Evolutionary conservation across 2,888 invertebrate species (phyloP).

Genomic region (Tetragonula carbonaria): DNA sequence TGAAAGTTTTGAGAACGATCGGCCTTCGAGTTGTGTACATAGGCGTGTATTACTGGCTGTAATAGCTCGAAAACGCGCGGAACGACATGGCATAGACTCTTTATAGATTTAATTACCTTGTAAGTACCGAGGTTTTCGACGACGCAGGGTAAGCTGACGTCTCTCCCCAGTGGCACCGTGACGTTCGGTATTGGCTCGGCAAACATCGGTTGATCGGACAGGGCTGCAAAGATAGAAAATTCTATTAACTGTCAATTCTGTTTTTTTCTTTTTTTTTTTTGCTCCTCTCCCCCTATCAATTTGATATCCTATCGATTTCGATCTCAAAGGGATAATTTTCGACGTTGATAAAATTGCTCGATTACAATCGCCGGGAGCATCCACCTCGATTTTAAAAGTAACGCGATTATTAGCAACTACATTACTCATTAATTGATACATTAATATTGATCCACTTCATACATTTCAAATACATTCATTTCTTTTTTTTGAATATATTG

Average conservation of each 20-base stretch:
- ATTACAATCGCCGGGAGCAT: neutral
- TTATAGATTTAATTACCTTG: slow-evolving; percentile 87
- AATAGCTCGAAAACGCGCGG: neutral
- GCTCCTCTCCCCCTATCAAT: too few relatives aligned
- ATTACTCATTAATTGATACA: neutral
- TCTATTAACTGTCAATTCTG: slow-evolving; percentile 5
- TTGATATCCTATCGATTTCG: too few relatives aligned
- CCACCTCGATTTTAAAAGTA: neutral
- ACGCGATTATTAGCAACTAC: neutral
- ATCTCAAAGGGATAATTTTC: neutral
- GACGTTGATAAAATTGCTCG: neutral
- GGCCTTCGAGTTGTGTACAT: too few relatives aligned
- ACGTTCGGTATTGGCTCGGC: slow-evolving; percentile 96
- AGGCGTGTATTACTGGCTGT: neutral
- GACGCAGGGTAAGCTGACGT: slow-evolving; percentile 95
- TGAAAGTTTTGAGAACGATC: too few relatives aligned
- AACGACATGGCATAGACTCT: slow-evolving; percentile 5
- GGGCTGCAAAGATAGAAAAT: slow-evolving; percentile 86
- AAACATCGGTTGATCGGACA: slow-evolving; percentile 94
- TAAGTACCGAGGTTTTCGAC: slow-evolving; percentile 95
- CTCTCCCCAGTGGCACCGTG: slow-evolving; percentile 94
- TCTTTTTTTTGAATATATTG: too few relatives aligned
- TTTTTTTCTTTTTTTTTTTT: too few relatives aligned
- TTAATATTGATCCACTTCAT: too few relatives aligned
- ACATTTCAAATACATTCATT: too few relatives aligned